Evolutionary conservation across 30 jellyfish, hydroid and myxozoan genomes (phyloP), one percentile per base, ranked within the genome.

Genomic region (Chrysaora quinquecirrha): DNA sequence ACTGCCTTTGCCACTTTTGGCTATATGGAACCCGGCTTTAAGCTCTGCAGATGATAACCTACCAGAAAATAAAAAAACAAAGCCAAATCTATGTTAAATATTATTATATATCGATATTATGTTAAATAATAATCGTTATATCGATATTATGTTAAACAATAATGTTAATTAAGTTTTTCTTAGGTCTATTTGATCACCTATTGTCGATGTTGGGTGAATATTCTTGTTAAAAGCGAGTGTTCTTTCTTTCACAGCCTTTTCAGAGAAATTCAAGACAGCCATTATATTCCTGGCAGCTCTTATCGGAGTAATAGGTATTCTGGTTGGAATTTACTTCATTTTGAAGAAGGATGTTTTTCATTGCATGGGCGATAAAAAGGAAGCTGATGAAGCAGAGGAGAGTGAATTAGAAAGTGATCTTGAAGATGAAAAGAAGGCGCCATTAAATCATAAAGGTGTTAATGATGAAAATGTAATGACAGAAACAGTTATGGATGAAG

Each of bases 361-460:
- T 61, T 87, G 97, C 67, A 65, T 31, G 29, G 94, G 90, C 14
- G 58, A 61, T 2, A 87, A 83, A 79, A 69, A 75, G 38, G 65
- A 83, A 19, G 64, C 18, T 10, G 96, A 76, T 22, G 98, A 86
- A n/a, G 94, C 43, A 22, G 98, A 87, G 64, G 88, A 81, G 22
- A 86, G 82, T 33, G 78, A 73, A 24, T 66, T 49, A 23, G 87
- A 78, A 27, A 83, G 58, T 35, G 96, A 67, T 54, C 50, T 48
- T 66, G 74, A 33, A 74, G 84, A 56, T 0, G 78, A 64, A 30
- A 34, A 52, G 11, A 29, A 23, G 20, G 77, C 82, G 11, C 75
- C 75, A 3, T 16, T 7, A 70, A 47, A 54, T 24, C 71, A 22
- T 28, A 49, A 58, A 7, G 30, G 14, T 9, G 2, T 2, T 3